These are phyloP conservation scores for Cryptocephalus primarius DNA, from an alignment of 2,888 invertebrate genomes.

Conservation along the genomic window DNA sequence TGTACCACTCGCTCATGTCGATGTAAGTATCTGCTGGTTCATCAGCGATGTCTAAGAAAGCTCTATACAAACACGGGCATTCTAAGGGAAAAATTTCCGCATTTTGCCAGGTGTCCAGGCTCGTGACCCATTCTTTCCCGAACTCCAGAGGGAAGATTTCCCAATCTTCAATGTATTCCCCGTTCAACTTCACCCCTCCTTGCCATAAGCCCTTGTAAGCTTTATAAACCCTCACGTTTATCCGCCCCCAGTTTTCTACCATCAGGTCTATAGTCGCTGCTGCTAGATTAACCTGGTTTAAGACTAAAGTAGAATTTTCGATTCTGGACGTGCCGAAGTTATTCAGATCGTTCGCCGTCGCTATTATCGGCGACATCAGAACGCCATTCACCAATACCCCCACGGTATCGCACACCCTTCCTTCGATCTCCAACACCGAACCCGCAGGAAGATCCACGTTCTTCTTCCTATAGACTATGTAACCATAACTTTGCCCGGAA, in stretches of 20 bases:
- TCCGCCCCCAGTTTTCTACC: conserved; percentile 72
- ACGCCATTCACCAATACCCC: conserved; percentile 39
- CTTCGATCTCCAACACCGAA: conserved; percentile 29
- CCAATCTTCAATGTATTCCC: conserved; percentile 31
- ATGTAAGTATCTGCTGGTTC: conserved; percentile 62
- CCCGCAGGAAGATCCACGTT: conserved; percentile 20
- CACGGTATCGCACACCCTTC: conserved; percentile 40
- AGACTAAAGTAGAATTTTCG: conserved; percentile 21
- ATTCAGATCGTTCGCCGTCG: conserved; percentile 20
- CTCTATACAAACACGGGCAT: conserved; percentile 47
- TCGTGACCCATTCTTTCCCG: conserved; percentile 29
- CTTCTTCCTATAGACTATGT: conserved; percentile 39
- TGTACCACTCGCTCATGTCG: conserved; percentile 70
- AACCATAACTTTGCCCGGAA: conserved; percentile 46
- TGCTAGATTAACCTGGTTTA: conserved; percentile 16
- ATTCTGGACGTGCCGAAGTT: conserved; percentile 37
- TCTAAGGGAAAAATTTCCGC: conserved; percentile 1
- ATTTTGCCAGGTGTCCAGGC: conserved; percentile 21
- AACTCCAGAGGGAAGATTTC: conserved; percentile 39
- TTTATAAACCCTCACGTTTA: conserved; percentile 40
- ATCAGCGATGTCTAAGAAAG: conserved; percentile 33
- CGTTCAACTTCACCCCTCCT: conserved; percentile 36
- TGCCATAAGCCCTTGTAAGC: conserved; percentile 30
- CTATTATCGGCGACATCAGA: conserved; percentile 29
- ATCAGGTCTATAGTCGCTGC: conserved; percentile 34